Evolutionary conservation across 2,113 vertebrate species (phyloP).

Genomic region (Alaudala cheleensis): DNA sequence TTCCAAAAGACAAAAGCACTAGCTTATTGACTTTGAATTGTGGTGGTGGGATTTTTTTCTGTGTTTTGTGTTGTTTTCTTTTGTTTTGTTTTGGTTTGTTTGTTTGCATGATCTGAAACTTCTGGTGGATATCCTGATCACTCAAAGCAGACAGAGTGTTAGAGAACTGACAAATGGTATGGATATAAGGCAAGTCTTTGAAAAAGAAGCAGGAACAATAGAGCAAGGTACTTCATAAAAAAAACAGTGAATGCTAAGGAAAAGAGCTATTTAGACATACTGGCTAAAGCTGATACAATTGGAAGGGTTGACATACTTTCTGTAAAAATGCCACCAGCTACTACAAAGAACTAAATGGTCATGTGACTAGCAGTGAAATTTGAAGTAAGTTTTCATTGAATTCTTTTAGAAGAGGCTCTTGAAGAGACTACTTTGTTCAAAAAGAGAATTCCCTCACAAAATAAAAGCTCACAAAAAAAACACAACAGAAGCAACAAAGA

Average conservation of each 20-base stretch:
- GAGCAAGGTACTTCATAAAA: neutral
- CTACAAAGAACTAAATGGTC: neutral
- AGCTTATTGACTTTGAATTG: neutral
- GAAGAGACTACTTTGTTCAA: neutral
- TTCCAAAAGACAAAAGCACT: neutral
- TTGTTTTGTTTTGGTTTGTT: neutral
- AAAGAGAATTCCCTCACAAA: neutral
- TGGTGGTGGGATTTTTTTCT: accelerated
- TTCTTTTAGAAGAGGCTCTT: neutral
- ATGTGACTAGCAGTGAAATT: neutral
- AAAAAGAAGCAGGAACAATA: neutral
- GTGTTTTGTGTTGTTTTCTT: neutral
- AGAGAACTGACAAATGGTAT: neutral
- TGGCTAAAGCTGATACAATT: neutral
- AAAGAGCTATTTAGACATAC: neutral
- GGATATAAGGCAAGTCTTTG: neutral
- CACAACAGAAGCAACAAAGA: neutral
- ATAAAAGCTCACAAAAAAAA: neutral
- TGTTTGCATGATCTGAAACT: neutral
- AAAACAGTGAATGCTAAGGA: neutral
- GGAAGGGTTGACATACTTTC: neutral
- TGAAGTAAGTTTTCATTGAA: neutral
- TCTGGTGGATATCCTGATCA: neutral
- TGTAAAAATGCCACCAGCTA: neutral
- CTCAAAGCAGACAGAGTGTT: neutral